Evolutionary conservation across 2,113 vertebrate genomes (phyloP).

Genomic region (Capreolus pygargus): DNA sequence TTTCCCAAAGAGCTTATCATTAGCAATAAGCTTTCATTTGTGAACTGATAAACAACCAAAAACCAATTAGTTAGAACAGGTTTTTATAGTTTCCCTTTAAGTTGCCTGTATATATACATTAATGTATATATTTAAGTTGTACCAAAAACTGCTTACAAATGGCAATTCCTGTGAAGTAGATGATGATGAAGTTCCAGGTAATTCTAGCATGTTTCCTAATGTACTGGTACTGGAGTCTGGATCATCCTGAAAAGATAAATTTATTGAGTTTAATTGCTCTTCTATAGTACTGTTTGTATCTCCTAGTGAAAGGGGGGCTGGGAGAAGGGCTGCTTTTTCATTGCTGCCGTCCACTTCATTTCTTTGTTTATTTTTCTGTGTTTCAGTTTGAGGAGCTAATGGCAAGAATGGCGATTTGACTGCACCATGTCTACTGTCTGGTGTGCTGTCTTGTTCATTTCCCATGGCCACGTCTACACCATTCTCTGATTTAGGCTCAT

Average conservation of each 20-base stretch:
- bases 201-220: slow-evolving; percentile 79
- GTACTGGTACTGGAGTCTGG: slow-evolving; percentile 74
- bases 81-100: slow-evolving; percentile 47
- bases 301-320: slow-evolving; percentile 71
- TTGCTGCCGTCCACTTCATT: slow-evolving; percentile 69
- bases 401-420: slow-evolving; percentile 69
- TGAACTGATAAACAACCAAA: slow-evolving; percentile 44
- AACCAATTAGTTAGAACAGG: background rate
- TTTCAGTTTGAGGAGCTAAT: slow-evolving; percentile 70
- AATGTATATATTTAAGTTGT: slow-evolving; percentile 68
- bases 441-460: slow-evolving; percentile 69
- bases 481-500: slow-evolving; percentile 72
- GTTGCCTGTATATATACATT: slow-evolving; percentile 60
- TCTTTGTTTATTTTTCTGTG: slow-evolving; percentile 74
- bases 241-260: slow-evolving; percentile 78
- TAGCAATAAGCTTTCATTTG: slow-evolving; percentile 27
- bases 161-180: slow-evolving; percentile 78
- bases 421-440: slow-evolving; percentile 68
- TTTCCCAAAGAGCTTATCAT: slow-evolving; percentile 18
- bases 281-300: slow-evolving; percentile 65
- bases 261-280: slow-evolving; percentile 72
- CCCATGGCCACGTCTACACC: slow-evolving; percentile 64
- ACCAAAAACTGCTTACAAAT: slow-evolving; percentile 83
- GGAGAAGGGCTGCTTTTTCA: slow-evolving; percentile 68
- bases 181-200: slow-evolving; percentile 76